Percentiles rank a stretch among this genome's conserved stretches.
phyloP scores from a whole-genome alignment of 2,888 invertebrate genomes.

The Idaea aversata region DNA sequence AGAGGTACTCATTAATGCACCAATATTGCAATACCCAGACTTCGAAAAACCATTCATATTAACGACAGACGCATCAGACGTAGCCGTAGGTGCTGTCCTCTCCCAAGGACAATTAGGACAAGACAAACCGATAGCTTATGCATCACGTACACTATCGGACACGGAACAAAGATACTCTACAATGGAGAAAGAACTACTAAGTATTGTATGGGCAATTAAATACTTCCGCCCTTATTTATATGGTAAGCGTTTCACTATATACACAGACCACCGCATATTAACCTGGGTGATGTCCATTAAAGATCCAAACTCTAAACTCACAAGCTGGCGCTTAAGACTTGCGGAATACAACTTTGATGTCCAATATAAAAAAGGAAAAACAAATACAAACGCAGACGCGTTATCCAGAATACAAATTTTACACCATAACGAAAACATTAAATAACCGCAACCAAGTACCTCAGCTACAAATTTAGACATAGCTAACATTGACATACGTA shows the following conservation, averaged over 20 bases:
- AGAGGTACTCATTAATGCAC: conserved; percentile 25
- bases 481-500: too few species aligned
- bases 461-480: too few species aligned
- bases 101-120: conserved; percentile 27
- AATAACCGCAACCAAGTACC: conserved; percentile 2
- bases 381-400: conserved; percentile 26
- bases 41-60: conserved; percentile 25
- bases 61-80: conserved; percentile 29
- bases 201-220: conserved; percentile 38
- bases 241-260: conserved; percentile 25
- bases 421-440: conserved; percentile 9
- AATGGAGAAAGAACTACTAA: conserved; percentile 42
- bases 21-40: conserved; percentile 36
- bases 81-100: conserved; percentile 27
- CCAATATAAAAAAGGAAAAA: conserved; percentile 24
- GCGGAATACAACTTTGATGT: conserved; percentile 28
- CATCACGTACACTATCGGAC: conserved; percentile 14
- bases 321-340: conserved; percentile 28
- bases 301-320: conserved; percentile 27
- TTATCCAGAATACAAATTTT: conserved; percentile 19
- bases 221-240: conserved; percentile 39
- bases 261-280: conserved; percentile 21
- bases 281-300: conserved; percentile 24
- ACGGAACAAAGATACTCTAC: conserved; percentile 32
- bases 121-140: conserved; percentile 28